These are phyloP conservation scores for Mesorhabditis spiculigera DNA, from an alignment of 2,888 invertebrate genomes.

Conservation along the genomic window DNA sequence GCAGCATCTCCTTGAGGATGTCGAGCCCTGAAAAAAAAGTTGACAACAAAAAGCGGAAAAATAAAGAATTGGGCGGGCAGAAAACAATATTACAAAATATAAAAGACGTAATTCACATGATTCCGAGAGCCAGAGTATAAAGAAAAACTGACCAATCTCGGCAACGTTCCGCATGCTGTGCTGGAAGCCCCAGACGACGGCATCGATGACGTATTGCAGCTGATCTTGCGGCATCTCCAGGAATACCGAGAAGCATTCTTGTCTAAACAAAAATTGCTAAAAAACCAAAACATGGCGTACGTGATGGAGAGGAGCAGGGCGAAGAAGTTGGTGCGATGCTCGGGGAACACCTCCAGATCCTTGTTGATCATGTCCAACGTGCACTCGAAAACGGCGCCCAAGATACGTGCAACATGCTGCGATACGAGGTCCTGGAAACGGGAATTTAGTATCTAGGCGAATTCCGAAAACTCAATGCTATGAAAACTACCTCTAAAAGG, in stretches of 20 bases:
- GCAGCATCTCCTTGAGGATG: conserved; percentile 81
- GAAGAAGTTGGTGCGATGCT: conserved; percentile 96
- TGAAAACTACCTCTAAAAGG: too few relatives aligned
- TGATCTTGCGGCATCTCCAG: conserved; percentile 29
- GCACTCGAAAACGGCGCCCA: conserved; percentile 98
- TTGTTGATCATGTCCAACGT: conserved; percentile 92
- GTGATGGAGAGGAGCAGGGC: conserved; percentile 84
- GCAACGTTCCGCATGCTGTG: conserved; percentile 99
- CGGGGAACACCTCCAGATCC: conserved; percentile 71
- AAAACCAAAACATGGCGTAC: conserved; percentile 54
- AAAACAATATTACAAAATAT: neutral
- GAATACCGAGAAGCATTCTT: conserved; percentile 38
- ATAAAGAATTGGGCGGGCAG: neutral
- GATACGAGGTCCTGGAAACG: conserved; percentile 34
- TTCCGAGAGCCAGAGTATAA: neutral
- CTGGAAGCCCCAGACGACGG: conserved; percentile 99
- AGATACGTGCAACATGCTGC: conserved; percentile 79
- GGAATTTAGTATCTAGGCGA: too few relatives aligned
- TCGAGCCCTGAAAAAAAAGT: conserved; percentile 58
- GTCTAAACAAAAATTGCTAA: conserved; percentile 10
- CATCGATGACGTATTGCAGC: conserved; percentile 93
- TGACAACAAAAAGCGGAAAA: neutral
- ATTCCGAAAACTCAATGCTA: too few relatives aligned
- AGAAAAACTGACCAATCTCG: conserved; percentile 73
- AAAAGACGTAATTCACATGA: neutral